These are phyloP conservation scores for Lasioglossum albipes DNA, from an alignment of 1,140 invertebrate genomes.

Conservation along the genomic window DNA sequence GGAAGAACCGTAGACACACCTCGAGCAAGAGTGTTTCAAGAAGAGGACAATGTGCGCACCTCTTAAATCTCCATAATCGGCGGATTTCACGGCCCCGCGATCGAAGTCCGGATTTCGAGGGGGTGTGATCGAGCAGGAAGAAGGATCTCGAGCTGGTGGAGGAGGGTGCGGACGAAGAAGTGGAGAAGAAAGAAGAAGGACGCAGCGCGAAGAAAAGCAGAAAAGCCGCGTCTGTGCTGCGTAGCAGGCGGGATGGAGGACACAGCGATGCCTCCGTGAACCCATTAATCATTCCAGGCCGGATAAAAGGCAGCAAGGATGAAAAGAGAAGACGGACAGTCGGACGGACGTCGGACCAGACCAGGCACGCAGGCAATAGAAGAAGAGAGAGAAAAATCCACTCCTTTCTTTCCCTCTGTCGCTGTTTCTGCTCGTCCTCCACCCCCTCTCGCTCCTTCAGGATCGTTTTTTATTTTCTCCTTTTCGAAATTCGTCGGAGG, in stretches of 20 bases:
- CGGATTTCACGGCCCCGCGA: slow-evolving; percentile 42
- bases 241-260: slow-evolving; percentile 29
- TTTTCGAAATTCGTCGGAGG: slow-evolving; percentile 67
- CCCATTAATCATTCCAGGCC: slow-evolving; percentile 71
- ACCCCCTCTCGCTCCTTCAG: slow-evolving; percentile 16
- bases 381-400: slow-evolving; percentile 9
- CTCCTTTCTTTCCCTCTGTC: slow-evolving; percentile 31
- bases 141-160: slow-evolving; percentile 16
- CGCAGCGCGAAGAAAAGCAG: slow-evolving; percentile 59
- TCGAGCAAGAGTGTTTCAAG: no score
- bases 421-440: slow-evolving; percentile 10
- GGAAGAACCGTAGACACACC: no score
- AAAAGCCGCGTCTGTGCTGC: slow-evolving; percentile 50
- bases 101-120: not conserved
- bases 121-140: slow-evolving; percentile 7
- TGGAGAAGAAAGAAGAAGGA: slow-evolving; percentile 14
- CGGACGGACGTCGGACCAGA: slow-evolving; percentile 49
- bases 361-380: slow-evolving; percentile 37
- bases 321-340: slow-evolving; percentile 69
- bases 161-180: slow-evolving; percentile 4
- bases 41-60: no score
- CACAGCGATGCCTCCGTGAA: slow-evolving; percentile 65
- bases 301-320: slow-evolving; percentile 70
- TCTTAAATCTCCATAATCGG: slow-evolving; percentile 7
- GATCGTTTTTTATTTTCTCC: slow-evolving; percentile 70